Conservation (phyloP, 64 coral and sea anemone genomes). For the Anthopleura sola region DNA sequence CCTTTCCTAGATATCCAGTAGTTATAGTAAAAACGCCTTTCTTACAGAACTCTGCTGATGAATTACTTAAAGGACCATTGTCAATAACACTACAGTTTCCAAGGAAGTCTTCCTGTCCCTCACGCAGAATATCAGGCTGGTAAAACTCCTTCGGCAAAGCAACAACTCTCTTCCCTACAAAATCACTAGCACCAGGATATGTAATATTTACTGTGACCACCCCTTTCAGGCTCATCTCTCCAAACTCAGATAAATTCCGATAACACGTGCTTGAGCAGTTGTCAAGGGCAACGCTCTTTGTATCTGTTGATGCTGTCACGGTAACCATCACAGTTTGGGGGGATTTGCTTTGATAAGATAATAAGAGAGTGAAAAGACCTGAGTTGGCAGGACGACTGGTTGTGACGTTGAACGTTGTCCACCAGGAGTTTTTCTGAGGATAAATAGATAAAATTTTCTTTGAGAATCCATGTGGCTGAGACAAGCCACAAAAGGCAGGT, state of each 20-base stretch:
- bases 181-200: conserved; percentile 9
- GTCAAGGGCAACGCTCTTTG: conserved; percentile 29
- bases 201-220: conserved; percentile 57
- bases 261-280: conserved; percentile 50
- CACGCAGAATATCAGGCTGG: conserved; percentile 39
- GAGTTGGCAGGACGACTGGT: conserved; percentile 9
- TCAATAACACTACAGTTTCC: conserved; percentile 68
- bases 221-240: conserved; percentile 57
- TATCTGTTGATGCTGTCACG: not conserved
- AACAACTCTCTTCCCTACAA: conserved; percentile 22
- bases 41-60: conserved; percentile 36
- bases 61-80: conserved; percentile 18
- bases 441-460: not conserved
- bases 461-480: not conserved
- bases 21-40: conserved; percentile 69
- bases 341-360: conserved; percentile 29
- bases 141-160: conserved; percentile 76
- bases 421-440: conserved; percentile 39
- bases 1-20: conserved; percentile 60
- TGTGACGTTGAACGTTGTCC: conserved; percentile 22
- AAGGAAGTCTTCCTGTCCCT: conserved; percentile 47
- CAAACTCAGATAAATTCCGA: conserved; percentile 52
- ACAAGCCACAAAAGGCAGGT: not conserved
- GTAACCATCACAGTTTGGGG: conserved; percentile 26
- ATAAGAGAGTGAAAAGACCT: conserved; percentile 22